Evolutionary conservation across 2,113 vertebrate species (phyloP), one percentile per base, ranked within the genome.

Genomic region (Myotis brandtii): DNA sequence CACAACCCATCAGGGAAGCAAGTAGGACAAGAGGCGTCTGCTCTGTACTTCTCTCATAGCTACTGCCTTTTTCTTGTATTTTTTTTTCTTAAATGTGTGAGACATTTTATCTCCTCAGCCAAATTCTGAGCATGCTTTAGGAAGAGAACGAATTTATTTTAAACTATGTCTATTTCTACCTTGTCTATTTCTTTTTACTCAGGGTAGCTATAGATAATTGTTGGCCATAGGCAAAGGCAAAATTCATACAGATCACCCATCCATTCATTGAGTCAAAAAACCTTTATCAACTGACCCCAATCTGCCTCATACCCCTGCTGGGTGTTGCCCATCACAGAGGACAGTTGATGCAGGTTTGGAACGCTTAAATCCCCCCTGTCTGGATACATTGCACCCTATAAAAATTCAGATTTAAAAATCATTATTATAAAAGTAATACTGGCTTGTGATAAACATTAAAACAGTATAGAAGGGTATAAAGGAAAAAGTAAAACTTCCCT

Each of bases 1-100:
- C 27, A 66, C 27, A 82, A 48, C 37, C 37, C 21, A 0, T 32
- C 0, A 73, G 14, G 14, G 76, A 34, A 81, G 46, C 20, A 52
- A 72, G 4, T 9, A 62, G 30, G 89, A 50, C 25, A 64, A 32
- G 43, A 81, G 18, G n/a, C 5, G 3, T 52, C 27, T 82, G 85
- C 34, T 73, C 25, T 43, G 14, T 66, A n/a, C 27, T 54, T 52
- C 43, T 75, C 67, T 54, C 7, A 14, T 66, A 40, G n/a, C 67
- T 82, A 54, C 67, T 30, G 21, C 54, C n/a, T 43, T 88, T 82
- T 73, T 82, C 54, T 64, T 75, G 12, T 75, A 32, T 21, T 64
- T 64, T 84, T 90, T 43, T 43, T 84, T 50, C 69, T 50, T 48
- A 84, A 84, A 75, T 84, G 82, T 73, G 54, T 81, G 43, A 92